phyloP scores from a whole-genome alignment of 2,888 invertebrate genomes.

The Eupithecia pulchellata region DNA sequence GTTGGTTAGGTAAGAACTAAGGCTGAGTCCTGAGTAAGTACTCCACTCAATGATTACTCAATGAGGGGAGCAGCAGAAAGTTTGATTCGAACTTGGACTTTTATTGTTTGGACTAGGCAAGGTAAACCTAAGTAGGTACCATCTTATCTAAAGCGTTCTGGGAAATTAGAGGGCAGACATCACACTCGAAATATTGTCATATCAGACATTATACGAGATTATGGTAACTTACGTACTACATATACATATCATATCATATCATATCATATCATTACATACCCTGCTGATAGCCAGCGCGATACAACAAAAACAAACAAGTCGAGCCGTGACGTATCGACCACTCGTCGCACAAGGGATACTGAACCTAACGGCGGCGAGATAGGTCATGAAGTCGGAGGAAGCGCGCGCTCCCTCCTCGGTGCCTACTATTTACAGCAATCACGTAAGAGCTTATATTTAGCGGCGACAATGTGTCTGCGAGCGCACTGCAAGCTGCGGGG shows the following conservation, averaged over 20 bases:
- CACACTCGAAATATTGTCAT: conserved; percentile 13
- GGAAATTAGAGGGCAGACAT: conserved; percentile 12
- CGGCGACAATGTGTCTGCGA: conserved; percentile 57
- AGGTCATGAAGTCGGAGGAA: conserved; percentile 20
- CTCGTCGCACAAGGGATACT: conserved; percentile 1
- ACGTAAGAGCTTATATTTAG: conserved; percentile 56
- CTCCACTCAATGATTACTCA: too few relatives aligned
- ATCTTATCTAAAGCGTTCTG: background rate
- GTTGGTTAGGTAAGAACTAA: too few relatives aligned
- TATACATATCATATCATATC: too few relatives aligned
- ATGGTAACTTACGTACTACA: conserved; percentile 42
- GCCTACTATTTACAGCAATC: conserved; percentile 43
- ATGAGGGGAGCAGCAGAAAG: too few relatives aligned
- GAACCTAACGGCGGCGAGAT: conserved; percentile 14
- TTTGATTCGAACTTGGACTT: too few relatives aligned
- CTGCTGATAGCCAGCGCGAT: conserved; percentile 20
- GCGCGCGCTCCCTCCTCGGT: conserved; percentile 40
- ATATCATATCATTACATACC: too few relatives aligned
- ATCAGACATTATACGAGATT: conserved; percentile 23
- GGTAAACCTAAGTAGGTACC: too few relatives aligned
- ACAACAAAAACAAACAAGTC: conserved; percentile 40
- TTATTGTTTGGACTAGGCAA: too few relatives aligned
- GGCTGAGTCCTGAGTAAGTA: too few relatives aligned
- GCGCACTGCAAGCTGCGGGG: conserved; percentile 18
- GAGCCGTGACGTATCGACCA: conserved; percentile 27